Conservation (phyloP, 1,140 invertebrate species). For the Zaprionus lachaisei region DNA sequence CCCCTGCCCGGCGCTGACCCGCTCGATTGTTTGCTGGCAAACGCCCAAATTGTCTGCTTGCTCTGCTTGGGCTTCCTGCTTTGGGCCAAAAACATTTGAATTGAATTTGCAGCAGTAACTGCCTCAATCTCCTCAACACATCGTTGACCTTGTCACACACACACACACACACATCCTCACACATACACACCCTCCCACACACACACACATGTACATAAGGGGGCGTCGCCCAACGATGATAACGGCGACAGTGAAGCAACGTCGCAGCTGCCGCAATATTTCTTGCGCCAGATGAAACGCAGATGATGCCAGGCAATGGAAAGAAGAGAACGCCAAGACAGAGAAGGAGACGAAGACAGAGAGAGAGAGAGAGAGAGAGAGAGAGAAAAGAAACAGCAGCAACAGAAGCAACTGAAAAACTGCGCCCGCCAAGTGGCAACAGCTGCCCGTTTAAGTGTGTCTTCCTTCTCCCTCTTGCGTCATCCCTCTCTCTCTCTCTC, state of each 20-base stretch:
- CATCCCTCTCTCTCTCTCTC: conserved; percentile 5
- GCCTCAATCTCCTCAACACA: conserved; percentile 65
- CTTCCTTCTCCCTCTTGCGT: conserved; percentile 5
- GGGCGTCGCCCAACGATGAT: conserved; percentile 52
- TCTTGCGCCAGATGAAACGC: conserved; percentile 79
- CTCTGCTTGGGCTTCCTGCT: conserved; percentile 36
- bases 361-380: neutral
- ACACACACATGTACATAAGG: conserved; percentile 7
- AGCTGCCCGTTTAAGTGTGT: conserved; percentile 52
- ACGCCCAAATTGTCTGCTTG: conserved; percentile 64
- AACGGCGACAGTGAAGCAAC: conserved; percentile 35
- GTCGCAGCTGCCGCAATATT: conserved; percentile 80
- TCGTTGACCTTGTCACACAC: conserved; percentile 72
- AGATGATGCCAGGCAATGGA: conserved; percentile 68
- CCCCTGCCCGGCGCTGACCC: conserved; percentile 4
- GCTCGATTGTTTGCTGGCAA: conserved; percentile 61
- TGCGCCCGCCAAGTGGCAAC: conserved; percentile 72
- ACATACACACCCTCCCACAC: neutral
- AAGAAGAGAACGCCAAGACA: conserved; percentile 6
- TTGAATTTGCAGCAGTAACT: conserved; percentile 71
- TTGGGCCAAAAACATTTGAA: conserved; percentile 70
- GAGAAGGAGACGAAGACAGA: neutral
- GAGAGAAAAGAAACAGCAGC: conserved; percentile 16
- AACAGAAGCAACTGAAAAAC: conserved; percentile 60
- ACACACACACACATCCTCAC: conserved; percentile 19